Conservation (phyloP, 2,797 vertebrate genomes). For the Babyrousa celebensis region DNA sequence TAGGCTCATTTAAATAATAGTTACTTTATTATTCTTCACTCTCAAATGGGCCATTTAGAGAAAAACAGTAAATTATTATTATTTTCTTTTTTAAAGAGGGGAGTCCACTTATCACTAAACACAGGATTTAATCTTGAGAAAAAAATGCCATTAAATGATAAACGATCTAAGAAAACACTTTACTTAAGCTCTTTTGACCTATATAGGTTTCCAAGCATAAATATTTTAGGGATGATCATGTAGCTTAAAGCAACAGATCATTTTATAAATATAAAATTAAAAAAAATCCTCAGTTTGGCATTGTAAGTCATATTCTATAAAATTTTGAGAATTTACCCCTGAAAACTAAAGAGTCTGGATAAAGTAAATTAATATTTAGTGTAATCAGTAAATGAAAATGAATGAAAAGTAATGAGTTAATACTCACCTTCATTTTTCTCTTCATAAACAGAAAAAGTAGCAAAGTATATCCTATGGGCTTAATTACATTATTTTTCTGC, state of each 20-base stretch:
- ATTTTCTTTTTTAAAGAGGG: not conserved
- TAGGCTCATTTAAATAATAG: not conserved
- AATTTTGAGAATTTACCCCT: not conserved
- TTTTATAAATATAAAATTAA: not conserved
- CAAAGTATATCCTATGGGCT: not conserved
- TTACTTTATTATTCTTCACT: not conserved
- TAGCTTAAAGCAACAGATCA: not conserved
- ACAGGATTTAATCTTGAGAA: not conserved
- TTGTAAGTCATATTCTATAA: not conserved
- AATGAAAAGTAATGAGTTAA: not conserved
- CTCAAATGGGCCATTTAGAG: not conserved
- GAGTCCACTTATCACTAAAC: not conserved
- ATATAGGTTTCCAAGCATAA: not conserved
- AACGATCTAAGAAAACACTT: not conserved
- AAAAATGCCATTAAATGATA: not conserved
- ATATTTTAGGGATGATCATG: not conserved
- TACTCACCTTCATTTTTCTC: not conserved
- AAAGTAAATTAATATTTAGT: constrained; percentile 51
- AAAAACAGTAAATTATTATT: not conserved
- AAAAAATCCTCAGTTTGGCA: constrained; percentile 14
- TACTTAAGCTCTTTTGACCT: not conserved
- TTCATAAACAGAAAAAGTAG: not conserved
- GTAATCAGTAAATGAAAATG: not conserved
- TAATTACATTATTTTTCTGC: not conserved
- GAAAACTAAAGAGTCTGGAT: not conserved